A percentile compares a stretch with the other conserved stretches of the same genome.
Evolutionary conservation across 2,797 vertebrate genomes (phyloP).

Genomic region (Anabacerthia variegaticeps): DNA sequence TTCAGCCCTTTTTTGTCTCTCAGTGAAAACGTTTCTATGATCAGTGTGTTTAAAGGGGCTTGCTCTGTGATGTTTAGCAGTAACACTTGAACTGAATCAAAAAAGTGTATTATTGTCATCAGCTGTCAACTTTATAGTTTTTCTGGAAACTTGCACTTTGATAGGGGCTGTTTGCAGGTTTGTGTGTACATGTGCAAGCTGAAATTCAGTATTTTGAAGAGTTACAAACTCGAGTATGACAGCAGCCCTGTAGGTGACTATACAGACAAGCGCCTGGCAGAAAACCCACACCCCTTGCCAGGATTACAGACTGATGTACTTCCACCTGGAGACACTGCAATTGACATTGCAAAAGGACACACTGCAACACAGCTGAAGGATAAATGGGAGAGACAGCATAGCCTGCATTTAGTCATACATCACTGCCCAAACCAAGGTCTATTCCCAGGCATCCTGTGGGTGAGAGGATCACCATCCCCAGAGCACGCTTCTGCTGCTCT

Average conservation of each 20-base stretch:
- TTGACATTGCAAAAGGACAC: not conserved
- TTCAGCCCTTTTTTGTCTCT: not conserved
- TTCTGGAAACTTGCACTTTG: not conserved
- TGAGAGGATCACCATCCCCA: not conserved
- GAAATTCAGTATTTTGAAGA: not conserved
- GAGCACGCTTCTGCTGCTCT: not conserved
- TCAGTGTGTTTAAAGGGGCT: not conserved
- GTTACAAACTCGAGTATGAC: not conserved
- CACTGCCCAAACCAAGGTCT: not conserved
- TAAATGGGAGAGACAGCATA: not conserved
- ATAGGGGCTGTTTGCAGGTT: not conserved
- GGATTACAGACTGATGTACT: not conserved
- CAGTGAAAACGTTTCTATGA: not conserved
- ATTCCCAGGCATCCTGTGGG: not conserved
- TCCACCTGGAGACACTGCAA: not conserved
- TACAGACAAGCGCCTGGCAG: not conserved
- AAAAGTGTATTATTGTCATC: not conserved
- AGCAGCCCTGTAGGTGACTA: not conserved
- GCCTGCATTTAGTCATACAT: not conserved
- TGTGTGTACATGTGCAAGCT: not conserved
- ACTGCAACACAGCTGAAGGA: not conserved
- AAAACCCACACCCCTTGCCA: not conserved
- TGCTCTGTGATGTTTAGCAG: not conserved
- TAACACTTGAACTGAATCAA: not conserved
- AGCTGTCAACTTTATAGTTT: not conserved